phyloP scores from a whole-genome alignment of 2,113 vertebrate genomes.

The Tonatia bakeri region DNA sequence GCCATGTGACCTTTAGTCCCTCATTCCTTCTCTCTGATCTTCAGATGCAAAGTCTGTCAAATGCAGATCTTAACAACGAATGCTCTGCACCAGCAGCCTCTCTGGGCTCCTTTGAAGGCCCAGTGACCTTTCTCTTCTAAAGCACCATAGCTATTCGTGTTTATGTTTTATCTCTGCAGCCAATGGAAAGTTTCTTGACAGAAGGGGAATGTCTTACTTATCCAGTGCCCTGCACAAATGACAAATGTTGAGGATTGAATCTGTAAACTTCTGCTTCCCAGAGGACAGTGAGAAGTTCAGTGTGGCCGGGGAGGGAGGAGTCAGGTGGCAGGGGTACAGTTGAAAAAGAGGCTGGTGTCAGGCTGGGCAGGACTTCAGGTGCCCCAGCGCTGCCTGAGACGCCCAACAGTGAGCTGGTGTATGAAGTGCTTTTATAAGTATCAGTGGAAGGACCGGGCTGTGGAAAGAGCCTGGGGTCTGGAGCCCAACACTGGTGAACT shows the following conservation, averaged over 20 bases:
- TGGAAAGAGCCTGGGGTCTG: neutral
- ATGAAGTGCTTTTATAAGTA: neutral
- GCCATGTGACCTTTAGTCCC: neutral
- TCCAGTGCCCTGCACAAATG: neutral
- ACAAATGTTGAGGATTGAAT: neutral
- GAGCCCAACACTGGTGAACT: neutral
- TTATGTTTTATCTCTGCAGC: neutral
- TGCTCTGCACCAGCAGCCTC: neutral
- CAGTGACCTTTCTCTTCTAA: neutral
- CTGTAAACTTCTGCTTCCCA: neutral
- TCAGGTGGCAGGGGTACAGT: neutral
- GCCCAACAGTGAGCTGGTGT: too few species aligned
- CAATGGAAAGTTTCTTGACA: neutral
- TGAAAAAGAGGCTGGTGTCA: neutral
- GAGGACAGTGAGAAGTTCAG: neutral
- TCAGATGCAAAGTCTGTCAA: neutral
- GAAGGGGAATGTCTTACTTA: neutral
- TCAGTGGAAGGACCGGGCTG: neutral
- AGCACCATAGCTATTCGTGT: neutral
- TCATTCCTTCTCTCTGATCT: neutral
- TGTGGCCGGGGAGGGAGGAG: neutral
- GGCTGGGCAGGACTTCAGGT: accelerated
- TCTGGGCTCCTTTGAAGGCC: neutral
- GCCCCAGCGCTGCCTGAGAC: neutral
- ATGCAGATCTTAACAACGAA: neutral